Percentiles rank a stretch among this genome's conserved stretches.
Evolutionary conservation across 2,113 vertebrate species (phyloP).

Genomic region (Mesitornis unicolor): DNA sequence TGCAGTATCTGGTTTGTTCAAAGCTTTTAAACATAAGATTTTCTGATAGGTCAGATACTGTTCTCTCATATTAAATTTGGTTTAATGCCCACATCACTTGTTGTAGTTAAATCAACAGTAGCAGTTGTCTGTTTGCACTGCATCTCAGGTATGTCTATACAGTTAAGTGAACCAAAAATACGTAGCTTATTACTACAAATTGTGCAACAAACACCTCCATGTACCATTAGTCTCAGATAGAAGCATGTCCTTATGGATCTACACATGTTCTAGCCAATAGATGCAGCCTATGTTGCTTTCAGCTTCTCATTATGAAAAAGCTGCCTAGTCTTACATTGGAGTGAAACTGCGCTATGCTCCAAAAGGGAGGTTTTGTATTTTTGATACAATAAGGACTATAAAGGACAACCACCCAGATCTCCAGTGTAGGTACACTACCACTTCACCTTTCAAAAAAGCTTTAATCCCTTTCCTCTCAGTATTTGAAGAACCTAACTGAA

Average conservation of each 20-base stretch:
- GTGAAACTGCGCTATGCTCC: not conserved
- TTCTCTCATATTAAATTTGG: not conserved
- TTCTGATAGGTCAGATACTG: not conserved
- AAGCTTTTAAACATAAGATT: not conserved
- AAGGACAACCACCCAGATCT: not conserved
- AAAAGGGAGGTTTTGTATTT: not conserved
- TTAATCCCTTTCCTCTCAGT: not conserved
- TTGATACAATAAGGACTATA: no score
- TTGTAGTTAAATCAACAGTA: not conserved
- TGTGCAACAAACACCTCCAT: not conserved
- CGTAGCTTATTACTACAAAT: not conserved
- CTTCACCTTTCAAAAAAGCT: not conserved
- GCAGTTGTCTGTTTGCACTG: not conserved
- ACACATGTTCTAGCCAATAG: not conserved
- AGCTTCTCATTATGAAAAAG: not conserved
- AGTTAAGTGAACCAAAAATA: not conserved
- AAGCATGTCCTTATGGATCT: no score
- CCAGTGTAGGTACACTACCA: not conserved
- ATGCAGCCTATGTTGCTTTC: not conserved
- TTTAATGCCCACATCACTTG: not conserved
- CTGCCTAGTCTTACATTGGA: not conserved
- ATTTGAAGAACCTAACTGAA: not conserved
- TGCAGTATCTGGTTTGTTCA: not conserved
- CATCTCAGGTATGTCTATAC: not conserved
- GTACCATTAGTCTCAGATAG: not conserved